Base-by-base conservation (phyloP, 2,797 vertebrate genomes). In the Anniella stebbinsi region DNA sequence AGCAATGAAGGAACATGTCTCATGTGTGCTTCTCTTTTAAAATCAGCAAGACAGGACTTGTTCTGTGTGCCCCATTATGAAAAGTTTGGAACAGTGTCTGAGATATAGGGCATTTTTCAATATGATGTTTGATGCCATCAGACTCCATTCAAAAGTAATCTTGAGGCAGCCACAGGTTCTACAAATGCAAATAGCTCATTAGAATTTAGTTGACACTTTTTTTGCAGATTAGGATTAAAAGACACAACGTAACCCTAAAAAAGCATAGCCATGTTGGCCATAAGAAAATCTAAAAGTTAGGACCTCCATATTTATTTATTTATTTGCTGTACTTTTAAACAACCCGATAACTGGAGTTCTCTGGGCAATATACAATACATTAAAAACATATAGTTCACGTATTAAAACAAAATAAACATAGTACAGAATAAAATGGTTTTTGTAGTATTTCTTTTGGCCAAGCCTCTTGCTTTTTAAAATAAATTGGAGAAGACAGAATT, bases 171-270 rank as follows among this genome's bases (percentile, higher is more conserved):
- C 57, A 51, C 60, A 83, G 23, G 36, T 13, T 38, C 38, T 83
- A 36, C 81, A 83, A 84, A 84, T 84, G 67, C 18, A 51, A 70
- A 70, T 51, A 73, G 9, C n/a, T 78, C 33, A 66, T 78, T 78
- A 48, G 60, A 67, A 67, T 66, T 87, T 30, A 87, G 13, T 57
- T 41, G 51, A 72, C 48, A 80, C 13, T n/a, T 80, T 38, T 38
- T 33, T 80, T 8, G 45, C 12, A 76, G 88, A 95, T 89, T 89
- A 93, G 91, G 89, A 94, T 86, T 83, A 83, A n/a, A 0, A 13
- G 89, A 92, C 69, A 82, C 67, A 92, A 38, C 3, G 11, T 1
- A 92, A 93, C 92, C 89, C 90, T 87, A 87, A 84, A 75, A 66
- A 41, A 8, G 41, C 45, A 45, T 54, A 69, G 8, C 25, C 51